Evolutionary conservation across 2,113 vertebrate genomes (phyloP).

Genomic region (Sisor rabdophorus): DNA sequence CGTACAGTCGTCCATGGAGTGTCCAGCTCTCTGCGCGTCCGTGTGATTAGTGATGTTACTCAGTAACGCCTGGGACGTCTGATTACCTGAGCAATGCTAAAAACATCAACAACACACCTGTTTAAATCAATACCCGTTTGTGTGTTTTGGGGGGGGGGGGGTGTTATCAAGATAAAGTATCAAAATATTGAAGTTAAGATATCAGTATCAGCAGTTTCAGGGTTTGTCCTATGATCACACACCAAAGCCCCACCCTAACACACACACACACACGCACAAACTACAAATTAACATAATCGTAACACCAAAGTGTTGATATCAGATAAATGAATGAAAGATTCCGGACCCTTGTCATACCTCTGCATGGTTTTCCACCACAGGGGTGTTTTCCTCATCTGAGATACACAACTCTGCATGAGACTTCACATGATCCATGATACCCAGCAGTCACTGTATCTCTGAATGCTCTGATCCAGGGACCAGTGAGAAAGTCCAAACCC

Average conservation of each 20-base stretch:
- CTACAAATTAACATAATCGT: not conserved
- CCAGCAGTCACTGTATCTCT: conserved; percentile 48
- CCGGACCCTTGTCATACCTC: conserved; percentile 52
- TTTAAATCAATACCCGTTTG: too few relatives aligned
- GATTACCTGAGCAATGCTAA: conserved; percentile 43
- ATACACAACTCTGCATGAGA: conserved; percentile 42
- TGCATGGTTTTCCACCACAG: conserved; percentile 61
- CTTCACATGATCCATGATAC: conserved; percentile 50
- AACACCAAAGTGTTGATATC: not conserved
- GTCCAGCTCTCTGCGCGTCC: conserved; percentile 59
- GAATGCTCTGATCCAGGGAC: conserved; percentile 22
- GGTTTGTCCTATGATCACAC: not conserved
- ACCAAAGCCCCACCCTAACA: not conserved
- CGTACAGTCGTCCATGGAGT: conserved; percentile 63
- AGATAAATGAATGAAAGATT: not conserved
- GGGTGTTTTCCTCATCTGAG: conserved; percentile 45
- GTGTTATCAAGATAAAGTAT: not conserved
- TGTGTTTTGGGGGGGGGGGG: not conserved
- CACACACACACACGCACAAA: not conserved
- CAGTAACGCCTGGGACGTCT: conserved; percentile 64
- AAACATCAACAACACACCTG: not conserved
- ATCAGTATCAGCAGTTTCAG: not conserved
- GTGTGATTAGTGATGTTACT: conserved; percentile 61
- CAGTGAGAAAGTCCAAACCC: conserved; percentile 43
- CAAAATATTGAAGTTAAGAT: not conserved